phyloP scores from a whole-genome alignment of 2,797 vertebrate species.

The Erethizon dorsatum region DNA sequence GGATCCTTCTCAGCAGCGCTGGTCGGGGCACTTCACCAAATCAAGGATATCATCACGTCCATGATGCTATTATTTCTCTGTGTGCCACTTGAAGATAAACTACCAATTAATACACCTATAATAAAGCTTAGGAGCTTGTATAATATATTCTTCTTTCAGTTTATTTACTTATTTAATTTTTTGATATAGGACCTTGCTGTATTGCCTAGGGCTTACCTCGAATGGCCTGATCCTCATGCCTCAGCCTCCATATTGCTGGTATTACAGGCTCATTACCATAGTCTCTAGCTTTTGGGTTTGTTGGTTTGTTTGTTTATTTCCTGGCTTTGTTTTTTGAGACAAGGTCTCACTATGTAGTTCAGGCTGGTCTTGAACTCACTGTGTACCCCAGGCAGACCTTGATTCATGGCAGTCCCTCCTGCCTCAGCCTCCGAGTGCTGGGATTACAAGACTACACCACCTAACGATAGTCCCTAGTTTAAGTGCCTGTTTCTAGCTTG shows the following conservation, averaged over 20 bases:
- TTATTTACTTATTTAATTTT: background rate
- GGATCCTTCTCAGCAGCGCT: background rate
- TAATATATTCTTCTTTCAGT: background rate
- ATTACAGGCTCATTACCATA: background rate
- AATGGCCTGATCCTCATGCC: background rate
- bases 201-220: background rate
- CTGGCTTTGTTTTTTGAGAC: background rate
- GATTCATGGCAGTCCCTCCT: background rate
- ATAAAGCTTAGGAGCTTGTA: too few species aligned
- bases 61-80: rapidly evolving
- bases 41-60: rapidly evolving
- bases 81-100: background rate
- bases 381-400: too few species aligned
- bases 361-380: background rate
- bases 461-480: too few species aligned
- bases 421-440: background rate
- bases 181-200: background rate
- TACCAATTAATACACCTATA: background rate
- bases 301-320: too few species aligned
- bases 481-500: too few species aligned
- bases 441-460: background rate
- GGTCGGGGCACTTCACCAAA: too few species aligned
- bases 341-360: background rate
- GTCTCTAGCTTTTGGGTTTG: background rate
- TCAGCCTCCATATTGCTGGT: too few species aligned